These are phyloP conservation scores for Netelia virgata DNA, from an alignment of 2,888 invertebrate genomes.

Conservation along the genomic window DNA sequence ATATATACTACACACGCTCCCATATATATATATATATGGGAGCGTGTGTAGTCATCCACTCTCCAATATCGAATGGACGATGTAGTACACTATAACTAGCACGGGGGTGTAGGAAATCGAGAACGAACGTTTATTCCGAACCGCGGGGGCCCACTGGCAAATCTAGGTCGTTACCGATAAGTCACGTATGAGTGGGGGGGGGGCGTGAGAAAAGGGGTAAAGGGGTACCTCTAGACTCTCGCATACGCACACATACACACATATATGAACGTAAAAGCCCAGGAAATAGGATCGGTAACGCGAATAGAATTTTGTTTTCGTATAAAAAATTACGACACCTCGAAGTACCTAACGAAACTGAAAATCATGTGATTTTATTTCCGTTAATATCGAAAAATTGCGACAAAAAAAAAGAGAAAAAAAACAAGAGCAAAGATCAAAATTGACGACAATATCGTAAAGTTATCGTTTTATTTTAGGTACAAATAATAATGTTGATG, in stretches of 20 bases:
- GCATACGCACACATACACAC: conserved; percentile 3
- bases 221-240: conserved; percentile 36
- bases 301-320: conserved; percentile 25
- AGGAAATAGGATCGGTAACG: neutral
- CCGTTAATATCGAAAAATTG: neutral
- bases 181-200: conserved; percentile 54
- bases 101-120: conserved; percentile 62
- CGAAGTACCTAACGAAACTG: conserved; percentile 5
- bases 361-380: neutral
- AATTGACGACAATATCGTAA: neutral
- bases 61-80: conserved; percentile 67
- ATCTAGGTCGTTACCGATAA: conserved; percentile 69
- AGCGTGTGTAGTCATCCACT: conserved; percentile 58
- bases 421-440: neutral
- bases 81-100: conserved; percentile 59
- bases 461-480: neutral
- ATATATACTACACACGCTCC: conserved; percentile 19
- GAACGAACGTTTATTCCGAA: conserved; percentile 67
- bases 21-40: conserved; percentile 35
- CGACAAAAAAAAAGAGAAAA: neutral
- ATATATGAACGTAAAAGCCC: conserved; percentile 1
- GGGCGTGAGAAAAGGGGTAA: conserved; percentile 30
- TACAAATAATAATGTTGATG: neutral
- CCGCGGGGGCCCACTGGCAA: conserved; percentile 56
- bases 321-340: conserved; percentile 31